phyloP scores from a whole-genome alignment of 2,888 invertebrate genomes.

The Apamea anceps region DNA sequence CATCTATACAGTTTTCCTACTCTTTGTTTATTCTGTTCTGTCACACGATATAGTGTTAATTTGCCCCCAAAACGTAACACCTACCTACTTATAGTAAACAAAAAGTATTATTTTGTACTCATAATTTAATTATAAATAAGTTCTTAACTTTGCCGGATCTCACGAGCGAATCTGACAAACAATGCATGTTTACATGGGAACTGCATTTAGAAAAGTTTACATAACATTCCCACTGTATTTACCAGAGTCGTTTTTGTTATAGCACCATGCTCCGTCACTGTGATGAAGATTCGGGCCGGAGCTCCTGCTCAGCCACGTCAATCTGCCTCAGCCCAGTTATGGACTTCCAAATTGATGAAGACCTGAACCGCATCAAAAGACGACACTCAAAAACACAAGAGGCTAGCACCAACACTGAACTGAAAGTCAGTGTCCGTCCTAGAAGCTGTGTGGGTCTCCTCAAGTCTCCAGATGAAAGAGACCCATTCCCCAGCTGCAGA shows the following conservation, averaged over 20 bases:
- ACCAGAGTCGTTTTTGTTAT: slow-evolving; percentile 63
- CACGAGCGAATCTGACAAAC: slow-evolving; percentile 6
- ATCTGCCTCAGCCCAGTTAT: slow-evolving; percentile 81
- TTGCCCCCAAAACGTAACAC: background rate
- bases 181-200: slow-evolving; percentile 30
- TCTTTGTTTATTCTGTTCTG: background rate
- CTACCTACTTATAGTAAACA: slow-evolving; percentile 1
- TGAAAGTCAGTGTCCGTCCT: slow-evolving; percentile 85
- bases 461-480: slow-evolving; percentile 88
- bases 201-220: slow-evolving; percentile 12
- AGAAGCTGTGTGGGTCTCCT: slow-evolving; percentile 81
- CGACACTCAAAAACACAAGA: slow-evolving; percentile 78
- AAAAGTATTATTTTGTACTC: background rate
- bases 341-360: slow-evolving; percentile 73
- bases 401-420: slow-evolving; percentile 88
- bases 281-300: slow-evolving; percentile 88
- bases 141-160: slow-evolving; percentile 7
- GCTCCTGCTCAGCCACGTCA: slow-evolving; percentile 87
- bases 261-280: slow-evolving; percentile 83
- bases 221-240: slow-evolving; percentile 39
- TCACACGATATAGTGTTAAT: too few species aligned
- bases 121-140: background rate
- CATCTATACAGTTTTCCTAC: background rate
- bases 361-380: slow-evolving; percentile 67
- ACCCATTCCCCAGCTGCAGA: slow-evolving; percentile 87